phyloP scores from a whole-genome alignment of 2,113 vertebrate species.

The Arizona elegans region DNA sequence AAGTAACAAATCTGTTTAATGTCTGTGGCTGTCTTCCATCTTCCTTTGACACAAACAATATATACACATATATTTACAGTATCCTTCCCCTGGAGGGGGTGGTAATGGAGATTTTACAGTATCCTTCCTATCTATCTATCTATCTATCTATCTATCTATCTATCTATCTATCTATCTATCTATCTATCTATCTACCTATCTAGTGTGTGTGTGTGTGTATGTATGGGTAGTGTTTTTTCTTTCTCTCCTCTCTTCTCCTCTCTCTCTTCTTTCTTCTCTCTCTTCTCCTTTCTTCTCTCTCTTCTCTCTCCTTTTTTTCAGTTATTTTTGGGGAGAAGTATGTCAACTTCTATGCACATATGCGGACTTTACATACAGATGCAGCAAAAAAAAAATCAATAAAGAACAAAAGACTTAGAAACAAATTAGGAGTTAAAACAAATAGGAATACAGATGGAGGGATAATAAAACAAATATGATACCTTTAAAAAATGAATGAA shows the following conservation, averaged over 20 bases:
- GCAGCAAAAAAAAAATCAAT: not conserved
- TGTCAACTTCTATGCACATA: not conserved
- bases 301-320: not conserved
- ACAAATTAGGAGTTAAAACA: not conserved
- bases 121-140: no score
- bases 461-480: not conserved
- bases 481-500: not conserved
- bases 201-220: not conserved
- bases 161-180: no score
- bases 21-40: not conserved
- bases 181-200: no score
- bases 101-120: no score
- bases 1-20: not conserved
- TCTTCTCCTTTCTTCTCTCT: no score
- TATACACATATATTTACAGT: not conserved
- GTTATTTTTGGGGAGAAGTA: not conserved
- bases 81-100: no score
- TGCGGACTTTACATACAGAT: not conserved
- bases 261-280: no score
- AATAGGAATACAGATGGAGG: not conserved
- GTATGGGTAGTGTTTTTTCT: not conserved
- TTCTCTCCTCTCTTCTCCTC: no score
- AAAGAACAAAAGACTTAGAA: not conserved
- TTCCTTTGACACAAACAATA: no score
- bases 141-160: no score